Base-by-base conservation (phyloP, 37 sponge, comb jelly and placozoan species). In the Amphimedon queenslandica region DNA sequence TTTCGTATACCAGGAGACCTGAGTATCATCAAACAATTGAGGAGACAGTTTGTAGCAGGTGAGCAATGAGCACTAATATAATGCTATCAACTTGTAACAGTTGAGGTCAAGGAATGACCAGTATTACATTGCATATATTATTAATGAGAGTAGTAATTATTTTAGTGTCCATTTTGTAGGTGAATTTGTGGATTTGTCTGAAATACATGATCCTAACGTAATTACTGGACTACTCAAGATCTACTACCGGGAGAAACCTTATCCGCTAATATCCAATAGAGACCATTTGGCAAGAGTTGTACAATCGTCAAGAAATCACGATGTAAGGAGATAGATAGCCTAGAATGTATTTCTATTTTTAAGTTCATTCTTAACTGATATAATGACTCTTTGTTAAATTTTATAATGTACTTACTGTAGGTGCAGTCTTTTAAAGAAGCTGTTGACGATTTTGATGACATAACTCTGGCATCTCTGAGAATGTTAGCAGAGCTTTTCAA, bases 1-100 rank as follows among this genome's bases (percentile, higher is more conserved):
- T 94, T 94, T 47, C 71, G 95, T 13, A 71, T 94, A 1, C 85
- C 95, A 40, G 95, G 95, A 2, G 92, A 94, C 36, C 35, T 90
- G 8, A 58, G 77, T 23, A 40, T 41, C 37, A 81, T 94, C 55
- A 79, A 75, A 58, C 63, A 57, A 38, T 69, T 86, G 3, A 57
- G 91, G 36, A 68, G 51, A 23, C 61, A 69, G 37, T 94, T 86
- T 42, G 57, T 75, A 34, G 57, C 28, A 67, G 83, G 86, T 85
- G 33, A 71, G 84, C 58, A 29, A 60, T 36, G 53, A 47, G 53
- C 8, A 8, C 53, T 47, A 47, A 47, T 47, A 47, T 47, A 47
- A 18, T 47, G 8, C 53, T 47, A 8, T 47, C 53, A 47, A n/a
- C n/a, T n/a, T n/a, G n/a, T n/a, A n/a, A n/a, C n/a, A n/a, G n/a